A percentile compares a stretch with the other conserved stretches of the same genome.
phyloP scores from a whole-genome alignment of 2,113 vertebrate species.

The Galbula dea region DNA sequence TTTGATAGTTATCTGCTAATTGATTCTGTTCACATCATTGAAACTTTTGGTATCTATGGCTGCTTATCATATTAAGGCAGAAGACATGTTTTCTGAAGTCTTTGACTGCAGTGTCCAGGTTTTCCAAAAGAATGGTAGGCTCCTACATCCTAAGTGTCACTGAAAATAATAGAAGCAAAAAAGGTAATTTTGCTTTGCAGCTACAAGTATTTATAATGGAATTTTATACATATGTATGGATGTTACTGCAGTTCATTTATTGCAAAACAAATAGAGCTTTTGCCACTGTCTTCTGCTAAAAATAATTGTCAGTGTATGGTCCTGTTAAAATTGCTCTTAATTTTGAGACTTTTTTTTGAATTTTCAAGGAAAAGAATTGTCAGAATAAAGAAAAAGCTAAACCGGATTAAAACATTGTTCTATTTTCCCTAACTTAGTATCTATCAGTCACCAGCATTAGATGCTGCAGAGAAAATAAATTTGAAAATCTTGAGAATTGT shows the following conservation, averaged over 20 bases:
- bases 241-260: neutral
- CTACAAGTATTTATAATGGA: neutral
- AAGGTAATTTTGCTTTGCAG: neutral
- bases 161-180: neutral
- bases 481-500: neutral
- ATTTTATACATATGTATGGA: neutral
- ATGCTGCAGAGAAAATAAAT: neutral
- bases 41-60: neutral
- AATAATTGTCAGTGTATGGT: neutral
- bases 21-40: neutral
- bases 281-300: neutral
- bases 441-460: neutral
- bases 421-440: neutral
- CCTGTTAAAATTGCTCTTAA: neutral
- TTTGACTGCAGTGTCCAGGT: neutral
- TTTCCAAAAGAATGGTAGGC: neutral
- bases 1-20: neutral
- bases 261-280: neutral
- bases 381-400: neutral
- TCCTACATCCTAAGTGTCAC: neutral
- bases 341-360: neutral
- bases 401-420: neutral
- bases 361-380: neutral
- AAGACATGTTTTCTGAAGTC: neutral
- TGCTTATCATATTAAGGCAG: neutral